Conservation (phyloP, 2,797 vertebrate species). For the Tympanoctomys barrerae region DNA sequence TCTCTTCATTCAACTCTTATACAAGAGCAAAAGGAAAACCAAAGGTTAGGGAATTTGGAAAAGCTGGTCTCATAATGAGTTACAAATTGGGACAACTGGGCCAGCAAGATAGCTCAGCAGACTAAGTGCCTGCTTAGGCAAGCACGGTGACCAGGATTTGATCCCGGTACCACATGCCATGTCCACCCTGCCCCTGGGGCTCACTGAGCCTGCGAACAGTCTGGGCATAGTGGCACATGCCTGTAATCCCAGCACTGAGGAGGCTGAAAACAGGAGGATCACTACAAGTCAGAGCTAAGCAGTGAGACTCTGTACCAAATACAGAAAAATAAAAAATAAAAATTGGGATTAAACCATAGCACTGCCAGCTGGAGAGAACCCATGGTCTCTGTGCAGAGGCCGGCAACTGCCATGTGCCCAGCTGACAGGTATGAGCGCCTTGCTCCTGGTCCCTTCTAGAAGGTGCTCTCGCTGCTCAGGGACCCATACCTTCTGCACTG, state of each 20-base stretch:
- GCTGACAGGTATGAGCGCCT: rapidly evolving
- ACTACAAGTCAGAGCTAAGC: no score
- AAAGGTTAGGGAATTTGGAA: background rate
- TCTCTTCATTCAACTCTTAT: background rate
- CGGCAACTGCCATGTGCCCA: rapidly evolving
- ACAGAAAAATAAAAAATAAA: background rate
- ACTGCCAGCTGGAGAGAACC: rapidly evolving
- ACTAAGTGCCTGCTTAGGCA: no score
- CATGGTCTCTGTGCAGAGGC: rapidly evolving
- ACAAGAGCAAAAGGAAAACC: background rate
- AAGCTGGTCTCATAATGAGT: background rate
- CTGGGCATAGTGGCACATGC: no score
- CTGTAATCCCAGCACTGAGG: no score
- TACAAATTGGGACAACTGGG: background rate
- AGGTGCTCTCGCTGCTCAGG: background rate
- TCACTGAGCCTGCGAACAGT: no score
- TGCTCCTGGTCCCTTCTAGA: background rate
- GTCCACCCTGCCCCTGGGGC: no score
- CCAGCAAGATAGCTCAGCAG: no score
- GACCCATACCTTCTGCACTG: background rate
- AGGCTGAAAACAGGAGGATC: no score
- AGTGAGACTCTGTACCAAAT: no score
- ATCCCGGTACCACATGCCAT: no score
- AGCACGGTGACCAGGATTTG: no score
- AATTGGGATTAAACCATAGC: no score